These are phyloP conservation scores for Gari tellinella DNA, from an alignment of 2,888 invertebrate genomes.

Conservation along the genomic window DNA sequence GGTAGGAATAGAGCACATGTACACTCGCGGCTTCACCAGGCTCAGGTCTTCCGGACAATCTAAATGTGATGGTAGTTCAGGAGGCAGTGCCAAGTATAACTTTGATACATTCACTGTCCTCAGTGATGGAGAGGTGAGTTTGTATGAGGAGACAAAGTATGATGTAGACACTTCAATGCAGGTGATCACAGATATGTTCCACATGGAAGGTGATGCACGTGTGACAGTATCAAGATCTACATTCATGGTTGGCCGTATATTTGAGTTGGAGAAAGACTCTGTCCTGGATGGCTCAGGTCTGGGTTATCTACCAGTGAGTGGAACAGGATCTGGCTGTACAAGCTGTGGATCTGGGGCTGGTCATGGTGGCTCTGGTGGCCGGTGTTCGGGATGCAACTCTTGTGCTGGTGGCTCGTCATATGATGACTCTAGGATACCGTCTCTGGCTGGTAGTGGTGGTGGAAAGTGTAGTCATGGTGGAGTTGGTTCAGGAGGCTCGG, in stretches of 20 bases:
- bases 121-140: conserved; percentile 49
- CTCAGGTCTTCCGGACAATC: conserved; percentile 58
- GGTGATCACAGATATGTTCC: conserved; percentile 47
- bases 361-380: conserved; percentile 68
- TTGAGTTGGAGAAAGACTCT: conserved; percentile 64
- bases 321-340: conserved; percentile 59
- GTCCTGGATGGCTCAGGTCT: conserved; percentile 51
- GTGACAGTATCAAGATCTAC: conserved; percentile 43
- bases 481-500: conserved; percentile 63
- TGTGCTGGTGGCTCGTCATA: conserved; percentile 1
- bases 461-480: conserved; percentile 58
- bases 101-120: conserved; percentile 62
- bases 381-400: conserved; percentile 36
- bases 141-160: conserved; percentile 40
- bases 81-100: conserved; percentile 45
- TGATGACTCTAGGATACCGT: conserved; percentile 43
- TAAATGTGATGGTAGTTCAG: conserved; percentile 26
- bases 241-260: conserved; percentile 44
- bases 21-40: conserved; percentile 52
- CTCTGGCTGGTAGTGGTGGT: conserved; percentile 70
- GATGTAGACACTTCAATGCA: conserved; percentile 33
- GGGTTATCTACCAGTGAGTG: conserved; percentile 52
- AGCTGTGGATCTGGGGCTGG: conserved; percentile 67
- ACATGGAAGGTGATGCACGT: conserved; percentile 53
- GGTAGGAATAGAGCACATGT: conserved; percentile 66